Base-by-base conservation (phyloP, 2,797 vertebrate species). In the Sphaeramia orbicularis region DNA sequence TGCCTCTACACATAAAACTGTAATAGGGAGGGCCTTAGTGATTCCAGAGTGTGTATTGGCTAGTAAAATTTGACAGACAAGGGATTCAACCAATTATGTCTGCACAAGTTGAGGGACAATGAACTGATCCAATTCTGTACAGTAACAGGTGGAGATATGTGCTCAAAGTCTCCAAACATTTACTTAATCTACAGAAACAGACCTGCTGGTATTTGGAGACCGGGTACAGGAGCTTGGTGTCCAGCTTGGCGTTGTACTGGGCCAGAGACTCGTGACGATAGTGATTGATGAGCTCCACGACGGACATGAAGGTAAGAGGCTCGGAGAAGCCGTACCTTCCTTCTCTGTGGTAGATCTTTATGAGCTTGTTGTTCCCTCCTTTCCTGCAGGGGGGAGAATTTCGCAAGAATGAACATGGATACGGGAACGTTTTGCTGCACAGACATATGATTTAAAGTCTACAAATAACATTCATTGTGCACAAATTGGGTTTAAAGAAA, bases 201-300 rank as follows among this genome's bases (percentile, higher is more conserved):
- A 97, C 96, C 96, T 98, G 97, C 75, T 98, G 96, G 88, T 95
- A 95, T 86, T 96, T 97, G 84, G 97, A 98, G 82, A 98, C 91
- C 0, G 97, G 96, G 89, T 94, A 96, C n/a, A 97, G 94, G 37
- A 98, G 95, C 62, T 92, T 94, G 1, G 95, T 96, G 91, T 98
- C 96, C 88, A 98, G 93, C 71, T 98, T 98, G 86, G 95, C 93
- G 0, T 98, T 98, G 89, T 98, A 98, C 84, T 98, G 97, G 45
- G 96, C 97, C 11, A 98, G 91, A 0, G 97, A 98, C 87, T 98
- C 97, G 0, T 98, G 96, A 43, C 95, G 93, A 87, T 98, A 98
- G 81, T 98, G 96, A 68, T 91, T 94, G 91, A 98, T 97, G 71
- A 98, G 96, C 63, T 97, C 96, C 80, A 97, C 95, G 4, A 97